These are phyloP conservation scores for Pachliopta kotzebuea DNA, from an alignment of 2,888 invertebrate genomes.

Conservation along the genomic window DNA sequence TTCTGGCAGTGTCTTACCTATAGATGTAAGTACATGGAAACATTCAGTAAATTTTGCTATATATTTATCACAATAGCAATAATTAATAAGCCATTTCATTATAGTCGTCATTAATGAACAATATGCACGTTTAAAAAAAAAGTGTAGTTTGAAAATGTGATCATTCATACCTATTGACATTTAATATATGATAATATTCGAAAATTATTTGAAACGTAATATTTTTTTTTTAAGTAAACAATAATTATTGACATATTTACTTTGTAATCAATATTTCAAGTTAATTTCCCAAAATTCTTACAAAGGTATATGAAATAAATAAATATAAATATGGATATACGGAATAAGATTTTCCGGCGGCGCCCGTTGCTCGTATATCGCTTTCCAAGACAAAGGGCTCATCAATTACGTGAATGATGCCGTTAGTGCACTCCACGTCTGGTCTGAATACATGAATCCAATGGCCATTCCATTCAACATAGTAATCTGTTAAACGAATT, in stretches of 20 bases:
- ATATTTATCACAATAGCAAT: background rate
- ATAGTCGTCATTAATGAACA: background rate
- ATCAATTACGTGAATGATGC: constrained; percentile 96
- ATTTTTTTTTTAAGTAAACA: background rate
- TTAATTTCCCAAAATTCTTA: background rate
- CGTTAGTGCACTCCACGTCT: constrained; percentile 97
- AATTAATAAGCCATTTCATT: background rate
- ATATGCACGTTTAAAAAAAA: background rate
- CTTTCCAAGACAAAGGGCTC: constrained; percentile 90
- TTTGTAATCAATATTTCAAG: background rate
- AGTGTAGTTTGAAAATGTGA: background rate
- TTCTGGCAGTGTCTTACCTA: constrained; percentile 24
- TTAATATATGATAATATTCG: background rate
- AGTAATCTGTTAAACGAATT: constrained; percentile 83
- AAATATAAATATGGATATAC: constrained; percentile 47
- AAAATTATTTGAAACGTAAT: background rate
- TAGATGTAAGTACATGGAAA: constrained; percentile 25
- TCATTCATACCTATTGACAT: background rate
- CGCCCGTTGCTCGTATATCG: constrained; percentile 88
- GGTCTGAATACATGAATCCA: constrained; percentile 93
- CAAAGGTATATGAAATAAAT: constrained; percentile 49
- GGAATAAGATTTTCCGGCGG: constrained; percentile 51
- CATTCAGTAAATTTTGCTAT: constrained; percentile 1
- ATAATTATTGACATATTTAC: background rate
- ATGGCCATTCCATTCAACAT: constrained; percentile 91